These are phyloP conservation scores for Chaitophorus viminalis DNA, from an alignment of 2,888 invertebrate species.

Conservation along the genomic window DNA sequence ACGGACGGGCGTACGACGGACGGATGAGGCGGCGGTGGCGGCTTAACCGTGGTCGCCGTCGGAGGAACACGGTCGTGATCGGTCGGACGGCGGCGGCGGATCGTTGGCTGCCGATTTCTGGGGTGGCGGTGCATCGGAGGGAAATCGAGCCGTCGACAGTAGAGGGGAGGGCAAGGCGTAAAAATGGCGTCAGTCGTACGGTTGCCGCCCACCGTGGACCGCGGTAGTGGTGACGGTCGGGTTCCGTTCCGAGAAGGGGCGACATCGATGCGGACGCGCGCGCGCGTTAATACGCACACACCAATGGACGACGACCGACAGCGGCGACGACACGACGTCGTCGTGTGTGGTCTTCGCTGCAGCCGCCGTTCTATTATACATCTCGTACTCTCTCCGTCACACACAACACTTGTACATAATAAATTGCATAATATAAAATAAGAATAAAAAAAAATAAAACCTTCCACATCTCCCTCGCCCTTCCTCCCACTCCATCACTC, in stretches of 20 bases:
- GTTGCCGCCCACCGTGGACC: conserved; percentile 15
- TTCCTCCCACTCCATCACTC: neutral
- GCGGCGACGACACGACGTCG: neutral
- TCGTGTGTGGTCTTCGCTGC: conserved; percentile 36
- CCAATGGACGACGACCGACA: conserved; percentile 27
- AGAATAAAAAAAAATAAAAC: neutral
- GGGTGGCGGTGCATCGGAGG: neutral
- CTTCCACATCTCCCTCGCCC: neutral
- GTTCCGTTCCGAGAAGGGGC: neutral
- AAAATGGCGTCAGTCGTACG: conserved; percentile 40
- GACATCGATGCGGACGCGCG: neutral
- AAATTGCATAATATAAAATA: conserved; percentile 44
- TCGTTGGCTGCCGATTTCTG: neutral
- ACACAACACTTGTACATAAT: conserved; percentile 39
- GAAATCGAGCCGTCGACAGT: neutral
- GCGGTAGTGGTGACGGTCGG: neutral
- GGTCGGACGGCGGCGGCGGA: conserved; percentile 13
- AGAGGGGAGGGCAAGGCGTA: neutral
- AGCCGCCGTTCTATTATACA: conserved; percentile 40
- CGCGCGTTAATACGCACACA: neutral
- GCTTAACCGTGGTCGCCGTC: neutral
- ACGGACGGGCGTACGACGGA: conserved; percentile 42
- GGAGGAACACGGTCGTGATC: neutral
- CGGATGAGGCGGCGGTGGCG: conserved; percentile 34
- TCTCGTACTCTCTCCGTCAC: conserved; percentile 16